Evolutionary conservation across 1,140 invertebrate genomes (phyloP), one percentile per base, ranked within the genome.

Genomic region (Musca domestica): DNA sequence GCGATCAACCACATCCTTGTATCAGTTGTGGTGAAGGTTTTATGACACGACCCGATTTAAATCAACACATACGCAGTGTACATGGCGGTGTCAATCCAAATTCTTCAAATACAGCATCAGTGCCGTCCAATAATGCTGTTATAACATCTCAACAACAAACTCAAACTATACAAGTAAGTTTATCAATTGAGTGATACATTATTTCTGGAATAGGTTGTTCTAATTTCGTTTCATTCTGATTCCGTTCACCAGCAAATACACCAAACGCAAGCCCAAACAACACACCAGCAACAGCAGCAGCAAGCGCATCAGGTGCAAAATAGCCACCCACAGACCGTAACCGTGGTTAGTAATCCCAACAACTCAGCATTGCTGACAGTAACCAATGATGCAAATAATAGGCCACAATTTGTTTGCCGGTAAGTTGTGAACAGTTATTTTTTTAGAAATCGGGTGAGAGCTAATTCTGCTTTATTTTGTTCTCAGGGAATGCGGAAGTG

Each of bases 1-100:
- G 86, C n/a, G 86, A 87, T 73, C 85, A 86, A 65, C 86, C 86
- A 12, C 87, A 86, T 69, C 87, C 88, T 9, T 92, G 91, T 76
- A 85, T 89, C 25, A 88, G 89, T 71, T 93, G 91, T 73, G 90
- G 90, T 22, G 90, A 92, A 76, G 88, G 89, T 10, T 92, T 92
- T 78, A 87, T 88, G 69, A 85, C 87, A 70, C 91, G 91, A 80
- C 83, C 84, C 7, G 89, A 91, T 46, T 76, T 91, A 68, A 86
- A 87, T 65, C 85, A 89, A 69, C 90, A 91, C 74, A 87, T 87
- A 67, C 90, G 90, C 76, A 86, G 88, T 51, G 83, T 84, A 66
- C 83, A 86, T 71, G 83, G 73, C 71, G 81, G 75, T 54, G 78
- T 83, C 3, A 83, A 83, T 74, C 76, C 78, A 51, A 81, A 82